phyloP scores from a whole-genome alignment of 2,797 vertebrate genomes.

The Melanotaenia nigrans region DNA sequence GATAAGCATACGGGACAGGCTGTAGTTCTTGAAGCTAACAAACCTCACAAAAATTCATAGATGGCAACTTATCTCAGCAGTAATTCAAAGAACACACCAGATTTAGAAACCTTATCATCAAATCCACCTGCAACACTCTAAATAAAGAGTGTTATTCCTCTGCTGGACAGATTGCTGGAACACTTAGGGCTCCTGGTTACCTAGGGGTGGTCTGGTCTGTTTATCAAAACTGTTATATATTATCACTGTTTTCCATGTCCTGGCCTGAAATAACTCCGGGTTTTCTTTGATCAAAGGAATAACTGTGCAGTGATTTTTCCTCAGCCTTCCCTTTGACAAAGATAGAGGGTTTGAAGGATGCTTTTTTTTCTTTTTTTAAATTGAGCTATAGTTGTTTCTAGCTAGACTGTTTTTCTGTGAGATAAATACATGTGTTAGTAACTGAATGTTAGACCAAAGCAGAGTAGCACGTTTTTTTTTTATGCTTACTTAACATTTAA shows the following conservation, averaged over 20 bases:
- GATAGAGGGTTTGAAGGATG: conserved; percentile 40
- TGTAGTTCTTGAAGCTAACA: conserved; percentile 29
- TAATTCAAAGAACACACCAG: conserved; percentile 48
- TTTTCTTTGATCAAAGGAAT: conserved; percentile 26
- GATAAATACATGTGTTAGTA: conserved; percentile 1
- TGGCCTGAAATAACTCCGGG: conserved; percentile 23
- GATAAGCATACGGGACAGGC: conserved; percentile 39
- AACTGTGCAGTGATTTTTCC: conserved; percentile 5
- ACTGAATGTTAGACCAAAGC: not conserved
- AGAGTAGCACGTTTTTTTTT: not conserved
- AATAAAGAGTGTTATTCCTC: conserved; percentile 42
- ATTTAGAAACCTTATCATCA: conserved; percentile 58
- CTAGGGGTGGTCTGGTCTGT: conserved; percentile 52
- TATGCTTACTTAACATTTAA: not conserved
- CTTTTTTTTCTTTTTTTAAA: conserved; percentile 22
- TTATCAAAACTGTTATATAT: conserved; percentile 34
- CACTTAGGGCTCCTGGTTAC: conserved; percentile 32
- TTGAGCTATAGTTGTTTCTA: conserved; percentile 5
- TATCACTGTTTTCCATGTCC: conserved; percentile 37
- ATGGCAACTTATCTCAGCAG: conserved; percentile 50
- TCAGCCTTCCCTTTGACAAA: conserved; percentile 37
- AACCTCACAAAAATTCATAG: conserved; percentile 17
- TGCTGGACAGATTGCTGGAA: conserved; percentile 8
- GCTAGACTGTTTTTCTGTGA: not conserved
- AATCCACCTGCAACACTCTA: conserved; percentile 52